Conservation (phyloP, 2,113 vertebrate genomes). For the Bombycilla garrulus region DNA sequence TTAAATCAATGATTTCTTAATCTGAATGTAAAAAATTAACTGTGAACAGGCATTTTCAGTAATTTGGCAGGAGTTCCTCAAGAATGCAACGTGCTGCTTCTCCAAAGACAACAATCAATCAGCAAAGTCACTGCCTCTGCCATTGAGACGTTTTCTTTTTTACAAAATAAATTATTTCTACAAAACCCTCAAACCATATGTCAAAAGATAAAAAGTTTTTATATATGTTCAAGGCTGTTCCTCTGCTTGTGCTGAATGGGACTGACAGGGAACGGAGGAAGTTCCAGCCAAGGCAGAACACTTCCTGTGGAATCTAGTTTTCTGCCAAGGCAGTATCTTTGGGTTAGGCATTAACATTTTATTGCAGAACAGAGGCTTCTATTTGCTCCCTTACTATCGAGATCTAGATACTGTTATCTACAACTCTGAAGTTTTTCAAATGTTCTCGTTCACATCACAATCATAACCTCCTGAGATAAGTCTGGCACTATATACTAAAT, state of each 20-base stretch:
- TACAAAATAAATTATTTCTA: background rate
- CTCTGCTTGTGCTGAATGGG: background rate
- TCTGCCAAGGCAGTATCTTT: background rate
- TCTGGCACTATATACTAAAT: background rate
- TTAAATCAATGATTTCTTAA: background rate
- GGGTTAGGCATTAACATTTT: background rate
- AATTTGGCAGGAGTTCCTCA: background rate
- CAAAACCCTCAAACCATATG: background rate
- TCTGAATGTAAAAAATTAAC: background rate
- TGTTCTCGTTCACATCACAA: background rate
- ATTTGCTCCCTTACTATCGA: background rate
- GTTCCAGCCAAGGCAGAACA: background rate
- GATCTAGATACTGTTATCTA: background rate
- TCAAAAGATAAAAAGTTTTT: background rate
- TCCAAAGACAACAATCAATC: background rate
- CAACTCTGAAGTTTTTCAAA: background rate
- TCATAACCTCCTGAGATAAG: background rate
- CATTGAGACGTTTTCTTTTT: background rate
- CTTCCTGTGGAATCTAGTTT: background rate
- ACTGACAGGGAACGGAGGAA: background rate
- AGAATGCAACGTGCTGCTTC: background rate
- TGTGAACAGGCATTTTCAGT: background rate
- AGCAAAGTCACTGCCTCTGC: background rate
- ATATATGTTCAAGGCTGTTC: background rate
- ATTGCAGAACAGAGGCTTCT: background rate